These are phyloP conservation scores for Cryptosula pallasiana DNA, from an alignment of 2,888 invertebrate species.

Conservation along the genomic window DNA sequence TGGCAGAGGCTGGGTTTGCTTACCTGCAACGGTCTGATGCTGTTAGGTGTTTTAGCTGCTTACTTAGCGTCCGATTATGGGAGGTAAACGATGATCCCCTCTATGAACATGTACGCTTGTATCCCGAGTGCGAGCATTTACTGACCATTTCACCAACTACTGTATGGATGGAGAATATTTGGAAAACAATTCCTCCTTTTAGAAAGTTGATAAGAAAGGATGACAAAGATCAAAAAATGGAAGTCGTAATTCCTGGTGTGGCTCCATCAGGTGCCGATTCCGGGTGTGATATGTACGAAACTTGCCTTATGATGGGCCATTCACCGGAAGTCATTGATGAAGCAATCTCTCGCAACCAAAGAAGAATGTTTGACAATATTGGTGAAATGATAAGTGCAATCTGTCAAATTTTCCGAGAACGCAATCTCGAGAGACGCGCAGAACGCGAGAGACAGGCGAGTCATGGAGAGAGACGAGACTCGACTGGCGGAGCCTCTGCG, in stretches of 20 bases:
- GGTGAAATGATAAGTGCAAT: background rate
- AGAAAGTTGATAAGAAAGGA: too few species aligned
- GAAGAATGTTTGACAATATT: background rate
- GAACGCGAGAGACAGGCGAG: too few species aligned
- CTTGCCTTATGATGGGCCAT: background rate
- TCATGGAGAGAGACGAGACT: too few species aligned
- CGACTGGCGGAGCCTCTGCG: too few species aligned
- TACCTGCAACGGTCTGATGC: constrained; percentile 79
- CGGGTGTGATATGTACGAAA: background rate
- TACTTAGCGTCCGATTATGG: constrained; percentile 90
- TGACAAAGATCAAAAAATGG: too few species aligned
- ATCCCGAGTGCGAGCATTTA: constrained; percentile 76
- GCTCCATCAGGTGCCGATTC: too few species aligned
- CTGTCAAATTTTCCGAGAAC: background rate
- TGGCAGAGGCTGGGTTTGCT: constrained; percentile 86
- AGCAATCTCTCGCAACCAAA: background rate
- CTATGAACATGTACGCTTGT: constrained; percentile 91
- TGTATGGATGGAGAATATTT: too few species aligned
- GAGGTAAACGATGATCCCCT: constrained; percentile 84
- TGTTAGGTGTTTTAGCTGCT: constrained; percentile 87
- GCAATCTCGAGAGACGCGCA: too few species aligned
- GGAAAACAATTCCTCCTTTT: too few species aligned
- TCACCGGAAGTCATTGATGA: background rate
- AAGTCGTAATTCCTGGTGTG: too few species aligned
- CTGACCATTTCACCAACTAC: constrained; percentile 74